phyloP scores from a whole-genome alignment of 2,113 vertebrate genomes.

The Rhineura floridana region DNA sequence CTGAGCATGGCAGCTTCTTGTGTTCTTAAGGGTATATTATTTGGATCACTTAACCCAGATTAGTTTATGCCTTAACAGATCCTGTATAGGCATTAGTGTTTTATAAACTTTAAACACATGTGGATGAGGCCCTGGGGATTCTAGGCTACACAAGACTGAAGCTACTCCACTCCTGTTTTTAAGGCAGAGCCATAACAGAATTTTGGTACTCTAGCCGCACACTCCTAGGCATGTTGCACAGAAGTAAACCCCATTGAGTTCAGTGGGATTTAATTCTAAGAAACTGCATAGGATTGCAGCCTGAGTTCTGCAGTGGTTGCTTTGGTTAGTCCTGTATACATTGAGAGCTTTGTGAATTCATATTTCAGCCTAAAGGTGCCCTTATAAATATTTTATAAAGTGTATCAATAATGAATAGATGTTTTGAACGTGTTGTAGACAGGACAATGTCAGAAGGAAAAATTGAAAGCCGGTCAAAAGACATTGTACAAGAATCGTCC shows the following conservation, averaged over 20 bases:
- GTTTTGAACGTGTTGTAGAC: neutral
- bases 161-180: neutral
- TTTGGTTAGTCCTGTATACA: neutral
- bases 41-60: neutral
- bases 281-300: neutral
- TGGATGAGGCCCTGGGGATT: neutral
- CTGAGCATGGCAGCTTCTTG: neutral
- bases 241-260: neutral
- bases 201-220: neutral
- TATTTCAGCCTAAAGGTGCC: neutral
- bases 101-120: neutral
- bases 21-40: neutral
- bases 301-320: neutral
- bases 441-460: neutral
- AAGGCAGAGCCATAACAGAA: neutral
- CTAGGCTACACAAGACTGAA: neutral
- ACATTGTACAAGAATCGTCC: neutral
- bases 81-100: neutral
- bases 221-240: neutral
- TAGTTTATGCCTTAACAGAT: neutral
- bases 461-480: neutral
- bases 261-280: neutral
- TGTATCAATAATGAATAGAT: neutral
- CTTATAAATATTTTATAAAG: neutral
- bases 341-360: neutral